Evolutionary conservation across 2,113 vertebrate species (phyloP).

Genomic region (Odocoileus virginianus): DNA sequence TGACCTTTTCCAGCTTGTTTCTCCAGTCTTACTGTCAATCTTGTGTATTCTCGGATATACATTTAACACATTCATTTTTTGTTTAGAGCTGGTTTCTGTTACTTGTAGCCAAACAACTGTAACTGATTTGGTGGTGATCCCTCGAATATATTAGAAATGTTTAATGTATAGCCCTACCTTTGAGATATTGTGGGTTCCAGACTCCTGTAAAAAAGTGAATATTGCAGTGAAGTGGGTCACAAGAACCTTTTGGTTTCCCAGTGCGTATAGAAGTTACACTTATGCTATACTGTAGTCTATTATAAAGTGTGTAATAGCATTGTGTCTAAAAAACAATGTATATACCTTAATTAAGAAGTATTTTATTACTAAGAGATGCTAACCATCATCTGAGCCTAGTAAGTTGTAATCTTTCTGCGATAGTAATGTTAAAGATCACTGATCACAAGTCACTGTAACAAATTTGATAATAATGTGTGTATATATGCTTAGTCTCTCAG

Average conservation of each 20-base stretch:
- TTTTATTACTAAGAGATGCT: not conserved
- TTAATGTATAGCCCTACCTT: not conserved
- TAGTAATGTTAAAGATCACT: not conserved
- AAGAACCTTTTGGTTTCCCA: not conserved
- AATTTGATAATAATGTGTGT: not conserved
- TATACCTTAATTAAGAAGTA: not conserved
- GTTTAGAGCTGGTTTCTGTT: not conserved
- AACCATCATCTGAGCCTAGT: not conserved
- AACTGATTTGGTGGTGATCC: not conserved
- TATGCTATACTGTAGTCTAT: not conserved
- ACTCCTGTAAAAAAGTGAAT: not conserved
- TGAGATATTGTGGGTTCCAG: not conserved
- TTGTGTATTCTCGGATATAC: not conserved
- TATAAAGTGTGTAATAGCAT: not conserved
- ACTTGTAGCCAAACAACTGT: not conserved
- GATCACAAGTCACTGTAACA: not conserved
- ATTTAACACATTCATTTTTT: not conserved
- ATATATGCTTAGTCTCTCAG: not conserved
- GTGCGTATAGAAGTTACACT: not conserved
- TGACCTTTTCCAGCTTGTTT: not conserved
- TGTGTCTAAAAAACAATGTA: not conserved
- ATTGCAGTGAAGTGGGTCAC: not conserved
- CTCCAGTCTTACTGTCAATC: not conserved
- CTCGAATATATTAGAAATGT: not conserved
- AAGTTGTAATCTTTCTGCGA: not conserved